phyloP scores from a whole-genome alignment of 2,797 vertebrate species.

The Pseudochirops corinnae region DNA sequence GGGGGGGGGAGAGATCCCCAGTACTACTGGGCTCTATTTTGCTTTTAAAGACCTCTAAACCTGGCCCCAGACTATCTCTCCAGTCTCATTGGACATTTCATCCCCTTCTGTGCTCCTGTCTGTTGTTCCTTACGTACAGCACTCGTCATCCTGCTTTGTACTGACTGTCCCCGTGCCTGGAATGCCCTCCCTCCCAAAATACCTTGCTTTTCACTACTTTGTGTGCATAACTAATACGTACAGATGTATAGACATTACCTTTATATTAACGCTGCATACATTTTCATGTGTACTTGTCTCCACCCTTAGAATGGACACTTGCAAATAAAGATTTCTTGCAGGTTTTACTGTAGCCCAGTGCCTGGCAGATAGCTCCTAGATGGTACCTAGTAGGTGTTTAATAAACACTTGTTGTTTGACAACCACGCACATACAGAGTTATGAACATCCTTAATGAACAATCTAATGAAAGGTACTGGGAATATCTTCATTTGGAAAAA shows the following conservation, averaged over 20 bases:
- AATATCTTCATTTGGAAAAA: background rate
- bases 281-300: background rate
- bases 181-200: background rate
- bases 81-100: background rate
- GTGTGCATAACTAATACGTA: background rate
- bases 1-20: too few relatives aligned
- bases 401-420: background rate
- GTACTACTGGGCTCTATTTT: too few relatives aligned
- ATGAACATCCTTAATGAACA: background rate
- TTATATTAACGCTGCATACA: background rate
- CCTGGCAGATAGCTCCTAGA: background rate
- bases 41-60: background rate
- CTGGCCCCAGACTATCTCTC: background rate
- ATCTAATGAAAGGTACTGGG: background rate
- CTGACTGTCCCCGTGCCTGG: background rate
- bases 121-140: background rate
- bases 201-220: background rate
- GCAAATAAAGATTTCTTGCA: background rate
- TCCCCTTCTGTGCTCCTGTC: too few relatives aligned
- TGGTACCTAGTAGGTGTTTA: background rate
- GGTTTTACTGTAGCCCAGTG: background rate
- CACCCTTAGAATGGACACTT: background rate
- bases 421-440: background rate
- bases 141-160: background rate
- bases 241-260: background rate